phyloP scores from a whole-genome alignment of 1,140 invertebrate species.

The Argopecten irradians region DNA sequence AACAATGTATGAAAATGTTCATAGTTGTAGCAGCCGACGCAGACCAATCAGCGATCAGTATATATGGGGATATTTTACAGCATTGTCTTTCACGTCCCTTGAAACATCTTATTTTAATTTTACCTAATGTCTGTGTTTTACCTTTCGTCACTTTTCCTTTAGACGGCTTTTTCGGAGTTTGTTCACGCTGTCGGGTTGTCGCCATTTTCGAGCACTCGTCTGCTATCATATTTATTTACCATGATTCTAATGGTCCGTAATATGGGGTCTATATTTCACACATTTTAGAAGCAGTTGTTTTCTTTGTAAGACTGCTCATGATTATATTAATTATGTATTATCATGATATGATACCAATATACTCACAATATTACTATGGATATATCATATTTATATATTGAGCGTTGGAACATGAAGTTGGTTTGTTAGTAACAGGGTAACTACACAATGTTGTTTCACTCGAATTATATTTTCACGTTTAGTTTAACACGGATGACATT shows the following conservation, averaged over 20 bases:
- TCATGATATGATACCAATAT: too few relatives aligned
- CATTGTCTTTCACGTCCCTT: not conserved
- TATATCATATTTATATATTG: too few relatives aligned
- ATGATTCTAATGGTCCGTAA: not conserved
- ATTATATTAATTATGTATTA: too few relatives aligned
- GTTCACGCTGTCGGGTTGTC: conserved; percentile 56
- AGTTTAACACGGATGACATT: not conserved
- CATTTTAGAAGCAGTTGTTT: not conserved
- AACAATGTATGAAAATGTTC: conserved; percentile 34
- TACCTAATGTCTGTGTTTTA: not conserved
- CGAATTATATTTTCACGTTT: not conserved
- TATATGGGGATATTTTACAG: conserved; percentile 1
- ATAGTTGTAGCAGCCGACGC: conserved; percentile 44
- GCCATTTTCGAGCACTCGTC: conserved; percentile 62
- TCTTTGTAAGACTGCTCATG: too few relatives aligned
- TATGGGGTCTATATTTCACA: not conserved
- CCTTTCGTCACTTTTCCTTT: conserved; percentile 38
- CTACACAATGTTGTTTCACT: not conserved
- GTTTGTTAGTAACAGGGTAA: not conserved
- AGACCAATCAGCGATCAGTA: conserved; percentile 5
- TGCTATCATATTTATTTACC: conserved; percentile 49
- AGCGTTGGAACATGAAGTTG: not conserved
- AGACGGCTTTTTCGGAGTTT: conserved; percentile 50
- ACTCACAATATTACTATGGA: too few relatives aligned
- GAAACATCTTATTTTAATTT: not conserved